Conservation (phyloP, 2,888 invertebrate species). For the Eristalis pertinax region DNA sequence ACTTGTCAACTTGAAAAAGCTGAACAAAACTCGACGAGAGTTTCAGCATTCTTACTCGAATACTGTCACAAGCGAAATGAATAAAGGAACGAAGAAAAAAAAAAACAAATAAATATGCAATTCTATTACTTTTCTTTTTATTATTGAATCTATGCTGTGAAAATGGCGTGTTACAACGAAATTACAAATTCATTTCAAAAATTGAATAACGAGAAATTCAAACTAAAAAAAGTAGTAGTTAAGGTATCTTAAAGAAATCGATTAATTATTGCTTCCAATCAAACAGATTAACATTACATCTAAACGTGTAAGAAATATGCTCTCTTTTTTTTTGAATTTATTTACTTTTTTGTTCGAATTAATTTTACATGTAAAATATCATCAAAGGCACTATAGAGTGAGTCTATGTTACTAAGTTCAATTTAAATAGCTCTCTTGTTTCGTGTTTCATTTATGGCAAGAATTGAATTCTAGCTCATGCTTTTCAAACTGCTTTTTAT, state of each 20-base stretch:
- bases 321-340: background rate
- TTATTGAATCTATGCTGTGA: conserved; percentile 67
- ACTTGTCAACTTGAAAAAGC: too few relatives aligned
- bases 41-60: too few relatives aligned
- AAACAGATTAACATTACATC: background rate
- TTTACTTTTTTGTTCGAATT: conserved; percentile 18
- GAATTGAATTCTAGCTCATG: conserved; percentile 51
- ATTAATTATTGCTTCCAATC: background rate
- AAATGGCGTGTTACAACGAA: conserved; percentile 71
- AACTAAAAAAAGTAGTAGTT: conserved; percentile 34
- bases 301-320: background rate
- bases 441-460: conserved; percentile 50
- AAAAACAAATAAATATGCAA: conserved; percentile 32
- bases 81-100: background rate
- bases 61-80: too few relatives aligned
- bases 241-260: background rate
- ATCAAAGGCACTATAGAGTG: conserved; percentile 67
- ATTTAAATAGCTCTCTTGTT: background rate
- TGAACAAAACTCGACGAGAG: too few relatives aligned
- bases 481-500: background rate
- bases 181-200: conserved; percentile 44
- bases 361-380: conserved; percentile 54
- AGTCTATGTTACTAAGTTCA: conserved; percentile 31
- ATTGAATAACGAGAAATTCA: conserved; percentile 56
- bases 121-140: conserved; percentile 57